phyloP scores from a whole-genome alignment of 2,797 vertebrate species.

The Linurgus olivaceus region DNA sequence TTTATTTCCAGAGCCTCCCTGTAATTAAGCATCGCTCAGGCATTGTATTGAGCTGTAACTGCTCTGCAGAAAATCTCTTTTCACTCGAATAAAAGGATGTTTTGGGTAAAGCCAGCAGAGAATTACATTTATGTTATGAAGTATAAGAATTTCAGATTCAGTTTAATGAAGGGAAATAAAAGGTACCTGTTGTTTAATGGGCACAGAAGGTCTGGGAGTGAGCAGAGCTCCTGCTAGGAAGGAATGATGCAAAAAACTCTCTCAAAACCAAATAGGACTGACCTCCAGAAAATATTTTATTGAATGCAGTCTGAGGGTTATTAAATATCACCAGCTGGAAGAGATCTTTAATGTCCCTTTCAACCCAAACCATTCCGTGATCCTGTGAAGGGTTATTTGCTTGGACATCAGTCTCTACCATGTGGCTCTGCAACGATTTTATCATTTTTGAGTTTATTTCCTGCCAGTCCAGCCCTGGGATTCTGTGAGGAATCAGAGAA shows the following conservation, averaged over 20 bases:
- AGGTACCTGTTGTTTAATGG: neutral
- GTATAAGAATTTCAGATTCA: neutral
- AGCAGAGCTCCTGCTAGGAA: neutral
- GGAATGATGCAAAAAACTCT: neutral
- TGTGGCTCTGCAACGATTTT: neutral
- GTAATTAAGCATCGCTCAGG: conserved; percentile 27
- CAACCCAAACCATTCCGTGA: neutral
- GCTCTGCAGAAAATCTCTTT: neutral
- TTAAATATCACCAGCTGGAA: neutral
- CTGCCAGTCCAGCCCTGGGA: neutral
- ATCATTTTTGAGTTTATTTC: neutral
- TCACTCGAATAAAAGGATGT: neutral
- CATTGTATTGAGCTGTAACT: neutral
- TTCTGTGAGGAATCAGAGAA: neutral
- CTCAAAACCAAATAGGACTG: neutral
- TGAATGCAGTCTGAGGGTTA: neutral
- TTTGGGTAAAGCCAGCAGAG: neutral
- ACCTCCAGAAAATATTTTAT: neutral
- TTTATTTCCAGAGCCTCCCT: conserved; percentile 22
- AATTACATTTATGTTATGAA: neutral
- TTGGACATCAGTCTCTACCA: accelerated
- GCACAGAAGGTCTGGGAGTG: neutral
- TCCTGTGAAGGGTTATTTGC: neutral
- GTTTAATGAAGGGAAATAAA: neutral
- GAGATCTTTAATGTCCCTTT: no score